Percentiles rank a stretch among this genome's conserved stretches.
These are phyloP conservation scores for Lutraria lutraria DNA, from an alignment of 2,888 invertebrate genomes.

Conservation along the genomic window DNA sequence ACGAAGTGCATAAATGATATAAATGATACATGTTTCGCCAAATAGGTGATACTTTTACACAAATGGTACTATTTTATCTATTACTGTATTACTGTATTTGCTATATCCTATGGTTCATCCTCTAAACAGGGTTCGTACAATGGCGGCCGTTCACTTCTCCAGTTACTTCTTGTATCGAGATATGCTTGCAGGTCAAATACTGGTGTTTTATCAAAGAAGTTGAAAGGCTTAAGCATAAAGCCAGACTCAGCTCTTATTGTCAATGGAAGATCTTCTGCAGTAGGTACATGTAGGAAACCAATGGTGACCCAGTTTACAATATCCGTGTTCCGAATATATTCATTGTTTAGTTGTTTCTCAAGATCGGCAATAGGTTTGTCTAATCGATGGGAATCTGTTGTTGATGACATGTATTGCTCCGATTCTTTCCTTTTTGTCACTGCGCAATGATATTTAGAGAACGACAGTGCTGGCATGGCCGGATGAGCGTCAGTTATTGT, in stretches of 20 bases:
- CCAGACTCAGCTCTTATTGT: slow-evolving; percentile 70
- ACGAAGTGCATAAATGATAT: too few species aligned
- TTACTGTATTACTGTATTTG: neutral
- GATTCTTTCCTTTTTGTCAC: slow-evolving; percentile 74
- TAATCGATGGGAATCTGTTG: slow-evolving; percentile 49
- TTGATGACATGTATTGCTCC: slow-evolving; percentile 64
- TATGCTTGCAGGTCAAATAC: slow-evolving; percentile 71
- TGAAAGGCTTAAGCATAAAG: slow-evolving; percentile 73
- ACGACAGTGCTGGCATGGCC: slow-evolving; percentile 67
- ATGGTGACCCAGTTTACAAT: slow-evolving; percentile 74
- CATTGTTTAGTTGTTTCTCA: slow-evolving; percentile 69
- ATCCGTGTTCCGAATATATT: slow-evolving; percentile 70
- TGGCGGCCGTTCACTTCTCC: slow-evolving; percentile 51
- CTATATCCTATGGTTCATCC: neutral
- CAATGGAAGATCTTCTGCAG: slow-evolving; percentile 74
- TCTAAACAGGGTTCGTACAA: slow-evolving; percentile 44
- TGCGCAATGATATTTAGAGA: slow-evolving; percentile 74
- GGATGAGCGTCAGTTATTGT: slow-evolving; percentile 59
- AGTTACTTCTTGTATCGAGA: slow-evolving; percentile 46
- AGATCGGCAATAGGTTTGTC: slow-evolving; percentile 61
- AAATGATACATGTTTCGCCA: too few species aligned
- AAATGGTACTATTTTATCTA: neutral
- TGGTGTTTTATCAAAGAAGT: slow-evolving; percentile 74
- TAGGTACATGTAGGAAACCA: slow-evolving; percentile 74
- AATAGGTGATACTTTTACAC: too few species aligned